Percentiles rank a stretch among this genome's conserved stretches.
These are phyloP conservation scores for Papilio demoleus DNA, from an alignment of 2,888 invertebrate species.

Conservation along the genomic window DNA sequence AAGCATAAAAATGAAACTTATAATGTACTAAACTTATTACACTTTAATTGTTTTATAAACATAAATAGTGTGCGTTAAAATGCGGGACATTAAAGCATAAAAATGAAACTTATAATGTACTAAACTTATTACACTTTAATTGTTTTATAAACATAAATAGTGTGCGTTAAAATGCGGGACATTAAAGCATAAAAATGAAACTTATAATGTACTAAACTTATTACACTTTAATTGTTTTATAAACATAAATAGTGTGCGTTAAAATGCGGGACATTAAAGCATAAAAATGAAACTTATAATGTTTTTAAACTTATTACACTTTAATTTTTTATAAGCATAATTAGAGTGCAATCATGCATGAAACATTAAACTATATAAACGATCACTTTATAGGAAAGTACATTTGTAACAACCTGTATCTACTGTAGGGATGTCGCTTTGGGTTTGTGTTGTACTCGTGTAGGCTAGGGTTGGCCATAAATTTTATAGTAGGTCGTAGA, in stretches of 20 bases:
- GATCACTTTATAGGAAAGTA: constrained; percentile 21
- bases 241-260: constrained; percentile 23
- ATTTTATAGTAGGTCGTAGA: too few species aligned
- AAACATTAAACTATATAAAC: constrained; percentile 21
- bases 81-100: constrained; percentile 18
- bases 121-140: background rate
- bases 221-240: constrained; percentile 7
- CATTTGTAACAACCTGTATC: constrained; percentile 43
- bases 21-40: background rate
- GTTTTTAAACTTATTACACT: background rate
- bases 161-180: constrained; percentile 14
- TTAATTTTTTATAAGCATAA: constrained; percentile 23
- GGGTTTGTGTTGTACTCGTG: background rate
- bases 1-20: constrained; percentile 15
- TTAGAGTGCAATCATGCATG: constrained; percentile 21
- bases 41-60: constrained; percentile 24
- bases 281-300: background rate
- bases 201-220: background rate
- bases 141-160: constrained; percentile 30
- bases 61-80: constrained; percentile 18
- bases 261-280: constrained; percentile 16
- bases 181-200: constrained; percentile 14
- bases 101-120: background rate
- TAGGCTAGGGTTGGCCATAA: too few species aligned
- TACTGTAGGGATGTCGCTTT: background rate